Base-by-base conservation (phyloP, 2,797 vertebrate genomes). In the Vireo griseus region DNA sequence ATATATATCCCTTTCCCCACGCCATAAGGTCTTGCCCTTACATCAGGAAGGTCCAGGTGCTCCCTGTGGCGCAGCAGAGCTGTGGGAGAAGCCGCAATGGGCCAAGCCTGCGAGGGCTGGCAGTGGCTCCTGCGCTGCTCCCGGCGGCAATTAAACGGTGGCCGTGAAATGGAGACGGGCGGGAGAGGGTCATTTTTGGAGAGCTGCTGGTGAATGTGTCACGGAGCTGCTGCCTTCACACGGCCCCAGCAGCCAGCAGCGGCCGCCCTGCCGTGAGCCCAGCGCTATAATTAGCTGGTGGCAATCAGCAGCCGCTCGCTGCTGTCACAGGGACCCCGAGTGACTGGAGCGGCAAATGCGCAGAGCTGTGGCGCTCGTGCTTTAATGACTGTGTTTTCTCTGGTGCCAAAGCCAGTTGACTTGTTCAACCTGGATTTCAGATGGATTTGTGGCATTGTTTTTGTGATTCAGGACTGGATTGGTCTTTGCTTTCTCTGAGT, bases 241-340 rank as follows among this genome's bases (percentile, higher is more conserved):
- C 55, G 26, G 9, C 52, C 74, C 52, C 16, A 33, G 78, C 26
- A 33, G 81, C 22, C 16, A 33, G 79, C 24, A 31, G 77, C 21
- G 7, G 66, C 31, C 6, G 66, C 65, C 73, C 86, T 54, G 24
- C 90, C 73, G 89, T 65, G 72, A 97, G 96, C 92, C 65, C 26
- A 2, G 50, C 33, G 57, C 93, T 97, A 97, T 97, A 97, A 97
- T 98, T 98, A 98, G 97, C 94, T 35, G 55, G 92, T 92, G 76
- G 93, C 92, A 62, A 87, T 96, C 63, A 35, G 54, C 45, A 90
- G 88, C 92, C 48, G 51, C 94, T 95, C 77, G 71, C 95, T 90
- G 77, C 81, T 88, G 83, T 80, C 16, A 2, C 55, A 39, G 68
- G 58, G 65, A 24, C 35, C 83, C 83, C 6, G 80, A 4, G 65